Base-by-base conservation (phyloP, 1,140 invertebrate species). In the Sinella curviseta region DNA sequence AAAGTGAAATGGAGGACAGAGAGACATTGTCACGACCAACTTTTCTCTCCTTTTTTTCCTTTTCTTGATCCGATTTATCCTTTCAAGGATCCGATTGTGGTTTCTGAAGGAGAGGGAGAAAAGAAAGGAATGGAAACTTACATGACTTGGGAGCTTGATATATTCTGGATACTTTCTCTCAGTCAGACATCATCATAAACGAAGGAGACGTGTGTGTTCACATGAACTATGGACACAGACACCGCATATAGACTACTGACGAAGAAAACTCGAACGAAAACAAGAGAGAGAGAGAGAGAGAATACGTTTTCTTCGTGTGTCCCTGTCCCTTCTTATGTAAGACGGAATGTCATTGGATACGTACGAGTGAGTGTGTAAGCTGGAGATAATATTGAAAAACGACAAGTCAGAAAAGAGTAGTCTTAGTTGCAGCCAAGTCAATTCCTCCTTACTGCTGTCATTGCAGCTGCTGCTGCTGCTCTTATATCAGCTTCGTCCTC, bases 21-120 rank as follows among this genome's bases (percentile, higher is more conserved):
- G n/a, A 60, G 24, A 26, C 14, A 26, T 60, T 60, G 57, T 60
- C 57, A 48, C 39, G 24, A 16, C 65, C 65, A 70, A 70, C 8
- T 70, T 70, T 70, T 70, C 65, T 30, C 31, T 14, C 57, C 4
- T 65, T 65, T 26, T 30, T 70, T 14, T n/a, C 4, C 24, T 65
- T 26, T 65, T 8, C 65, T 14, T 70, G 65, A 70, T 70, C 65
- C 65, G 65, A 70, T 70, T 70, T 70, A 70, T 70, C 65, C 65
- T 31, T 70, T 24, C 30, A 70, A n/a, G 31, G 65, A 70, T 70
- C 65, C 65, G 65, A 70, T 70, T 70, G 65, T 70, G 65, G 65
- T 70, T 70, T 70, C 1, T 14, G 12, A 70, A 31, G 65, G 31
- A 30, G 31, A 26, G n/a, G n/a, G n/a, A n/a, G n/a, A n/a, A n/a